Conservation (phyloP, 2,797 vertebrate species). For the Siniperca scherzeri region DNA sequence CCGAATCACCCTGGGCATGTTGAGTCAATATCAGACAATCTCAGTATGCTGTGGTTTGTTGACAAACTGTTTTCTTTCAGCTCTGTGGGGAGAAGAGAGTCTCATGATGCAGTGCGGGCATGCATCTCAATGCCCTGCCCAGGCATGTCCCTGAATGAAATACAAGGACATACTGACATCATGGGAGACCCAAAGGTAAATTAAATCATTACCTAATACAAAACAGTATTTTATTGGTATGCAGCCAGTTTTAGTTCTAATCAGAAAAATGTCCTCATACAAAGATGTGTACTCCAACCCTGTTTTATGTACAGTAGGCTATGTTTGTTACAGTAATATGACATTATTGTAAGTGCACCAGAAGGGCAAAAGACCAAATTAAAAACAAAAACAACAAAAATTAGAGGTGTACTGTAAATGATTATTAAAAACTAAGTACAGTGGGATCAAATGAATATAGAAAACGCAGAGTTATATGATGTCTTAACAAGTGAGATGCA, state of each 20-base stretch:
- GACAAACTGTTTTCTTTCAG: slow-evolving; percentile 89
- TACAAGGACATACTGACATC: slow-evolving; percentile 86
- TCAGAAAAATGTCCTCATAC: not conserved
- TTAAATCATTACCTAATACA: slow-evolving; percentile 11
- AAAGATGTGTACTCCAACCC: not conserved
- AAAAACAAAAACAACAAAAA: not conserved
- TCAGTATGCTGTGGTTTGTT: slow-evolving; percentile 85
- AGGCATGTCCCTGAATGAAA: slow-evolving; percentile 87
- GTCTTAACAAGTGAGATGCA: slow-evolving; percentile 20
- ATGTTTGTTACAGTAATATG: slow-evolving; percentile 5
- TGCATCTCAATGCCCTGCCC: slow-evolving; percentile 89
- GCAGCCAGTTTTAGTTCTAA: not conserved
- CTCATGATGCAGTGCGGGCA: slow-evolving; percentile 88
- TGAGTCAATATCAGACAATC: slow-evolving; percentile 88
- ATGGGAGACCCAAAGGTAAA: slow-evolving; percentile 88
- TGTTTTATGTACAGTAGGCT: not conserved
- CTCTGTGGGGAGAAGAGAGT: slow-evolving; percentile 88
- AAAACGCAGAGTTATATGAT: not conserved
- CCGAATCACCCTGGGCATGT: slow-evolving; percentile 85
- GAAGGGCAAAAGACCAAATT: not conserved
- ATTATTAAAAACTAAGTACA: not conserved
- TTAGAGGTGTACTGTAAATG: not conserved
- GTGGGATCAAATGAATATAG: slow-evolving; percentile 49
- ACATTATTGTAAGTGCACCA: not conserved
- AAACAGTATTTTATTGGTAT: slow-evolving; percentile 19